phyloP scores from a whole-genome alignment of 2,113 vertebrate species.

The Protomyctophum bolini region DNA sequence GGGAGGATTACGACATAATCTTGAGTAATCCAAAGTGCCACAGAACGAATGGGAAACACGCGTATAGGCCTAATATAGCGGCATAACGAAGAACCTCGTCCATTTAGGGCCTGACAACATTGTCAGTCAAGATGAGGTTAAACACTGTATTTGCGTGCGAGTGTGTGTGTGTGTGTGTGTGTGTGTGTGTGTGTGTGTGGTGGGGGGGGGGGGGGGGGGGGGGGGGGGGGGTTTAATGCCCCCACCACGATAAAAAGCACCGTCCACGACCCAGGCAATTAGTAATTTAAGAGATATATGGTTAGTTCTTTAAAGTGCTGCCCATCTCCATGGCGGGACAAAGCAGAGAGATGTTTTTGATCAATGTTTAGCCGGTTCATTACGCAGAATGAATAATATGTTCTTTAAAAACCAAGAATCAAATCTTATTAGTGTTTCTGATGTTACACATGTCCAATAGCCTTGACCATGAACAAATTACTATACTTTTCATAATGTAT shows the following conservation, averaged over 20 bases:
- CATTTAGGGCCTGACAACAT: slow-evolving; percentile 84
- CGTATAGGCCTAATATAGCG: slow-evolving; percentile 98
- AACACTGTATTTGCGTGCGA: slow-evolving; percentile 57
- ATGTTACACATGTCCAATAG: slow-evolving; percentile 72
- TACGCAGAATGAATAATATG: slow-evolving; percentile 64
- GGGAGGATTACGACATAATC: slow-evolving; percentile 99
- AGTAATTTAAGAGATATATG: slow-evolving; percentile 71
- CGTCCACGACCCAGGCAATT: slow-evolving; percentile 61
- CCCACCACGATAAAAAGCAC: slow-evolving; percentile 1
- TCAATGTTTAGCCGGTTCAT: slow-evolving; percentile 73
- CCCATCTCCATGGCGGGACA: slow-evolving; percentile 62
- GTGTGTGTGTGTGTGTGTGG: too few species aligned
- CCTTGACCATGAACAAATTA: too few species aligned
- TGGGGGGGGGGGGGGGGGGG: too few species aligned
- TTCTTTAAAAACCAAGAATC: slow-evolving; percentile 61
- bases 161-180: not conserved
- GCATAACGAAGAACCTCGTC: slow-evolving; percentile 82
- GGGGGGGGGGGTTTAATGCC: slow-evolving; percentile 24
- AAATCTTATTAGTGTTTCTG: slow-evolving; percentile 72
- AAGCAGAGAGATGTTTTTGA: slow-evolving; percentile 68
- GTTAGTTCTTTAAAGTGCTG: slow-evolving; percentile 66
- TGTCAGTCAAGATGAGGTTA: slow-evolving; percentile 85
- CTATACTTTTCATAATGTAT: too few species aligned
- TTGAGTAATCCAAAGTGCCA: slow-evolving; percentile 99
- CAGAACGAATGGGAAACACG: slow-evolving; percentile 87